These are phyloP conservation scores for Diaphora mendica DNA, from an alignment of 2,888 invertebrate species.

Conservation along the genomic window DNA sequence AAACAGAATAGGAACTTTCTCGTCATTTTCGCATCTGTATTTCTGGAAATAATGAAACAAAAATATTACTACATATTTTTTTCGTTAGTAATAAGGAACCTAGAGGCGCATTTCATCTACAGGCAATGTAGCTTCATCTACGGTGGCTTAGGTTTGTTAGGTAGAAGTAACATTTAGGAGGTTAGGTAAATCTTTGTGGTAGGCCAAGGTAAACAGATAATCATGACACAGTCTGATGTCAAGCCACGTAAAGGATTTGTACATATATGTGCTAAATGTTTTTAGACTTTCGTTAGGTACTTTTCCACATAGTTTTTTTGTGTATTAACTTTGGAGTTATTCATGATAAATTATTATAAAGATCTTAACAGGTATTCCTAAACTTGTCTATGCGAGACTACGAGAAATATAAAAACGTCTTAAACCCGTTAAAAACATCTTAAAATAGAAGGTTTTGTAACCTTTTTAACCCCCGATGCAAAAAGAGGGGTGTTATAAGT, in stretches of 20 bases:
- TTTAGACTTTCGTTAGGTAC: no score
- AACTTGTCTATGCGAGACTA: no score
- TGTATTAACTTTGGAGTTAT: no score
- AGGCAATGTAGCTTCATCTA: background rate
- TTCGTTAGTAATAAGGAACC: background rate
- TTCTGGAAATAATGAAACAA: slow-evolving; percentile 61
- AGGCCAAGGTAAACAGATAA: background rate
- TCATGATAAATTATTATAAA: no score
- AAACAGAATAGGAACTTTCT: slow-evolving; percentile 83
- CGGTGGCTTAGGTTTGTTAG: background rate
- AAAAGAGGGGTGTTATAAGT: no score
- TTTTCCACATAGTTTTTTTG: no score
- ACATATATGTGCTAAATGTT: background rate
- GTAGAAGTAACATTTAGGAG: background rate
- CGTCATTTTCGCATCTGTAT: slow-evolving; percentile 76
- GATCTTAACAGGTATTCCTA: no score
- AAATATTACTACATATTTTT: slow-evolving; percentile 10
- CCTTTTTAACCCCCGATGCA: no score
- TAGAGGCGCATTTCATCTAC: background rate
- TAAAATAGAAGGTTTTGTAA: no score
- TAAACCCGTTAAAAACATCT: no score
- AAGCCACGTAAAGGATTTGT: background rate
- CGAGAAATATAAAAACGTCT: no score
- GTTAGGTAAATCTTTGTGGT: background rate
- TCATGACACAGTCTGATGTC: background rate